Conservation (phyloP, 1,140 invertebrate genomes). For the Brachionus koreanus region DNA sequence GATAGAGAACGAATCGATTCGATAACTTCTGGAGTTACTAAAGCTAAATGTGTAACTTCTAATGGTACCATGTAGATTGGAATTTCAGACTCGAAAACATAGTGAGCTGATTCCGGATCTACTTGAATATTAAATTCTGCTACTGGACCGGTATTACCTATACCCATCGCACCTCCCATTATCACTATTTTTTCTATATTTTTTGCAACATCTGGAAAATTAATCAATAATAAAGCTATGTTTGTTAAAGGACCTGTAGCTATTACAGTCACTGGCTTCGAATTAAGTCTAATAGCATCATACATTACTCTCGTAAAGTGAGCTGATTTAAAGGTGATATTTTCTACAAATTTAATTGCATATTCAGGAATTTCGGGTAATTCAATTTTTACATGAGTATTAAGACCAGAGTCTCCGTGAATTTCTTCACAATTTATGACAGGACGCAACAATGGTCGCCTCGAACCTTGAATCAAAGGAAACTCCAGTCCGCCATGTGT, state of each 20-base stretch:
- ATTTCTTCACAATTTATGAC: slow-evolving; percentile 21
- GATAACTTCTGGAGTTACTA: not conserved
- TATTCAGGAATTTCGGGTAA: slow-evolving; percentile 28
- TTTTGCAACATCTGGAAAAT: slow-evolving; percentile 15
- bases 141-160: slow-evolving; percentile 31
- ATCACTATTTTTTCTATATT: slow-evolving; percentile 34
- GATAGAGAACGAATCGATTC: not conserved
- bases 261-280: slow-evolving; percentile 13
- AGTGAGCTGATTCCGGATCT: slow-evolving; percentile 36
- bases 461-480: slow-evolving; percentile 24
- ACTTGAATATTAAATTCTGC: slow-evolving; percentile 42
- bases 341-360: not conserved
- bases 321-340: not conserved
- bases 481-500: not conserved
- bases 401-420: slow-evolving; percentile 38
- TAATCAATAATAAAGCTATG: slow-evolving; percentile 22
- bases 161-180: slow-evolving; percentile 28
- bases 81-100: slow-evolving; percentile 33
- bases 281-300: not conserved
- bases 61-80: slow-evolving; percentile 43
- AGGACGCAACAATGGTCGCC: not conserved
- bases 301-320: slow-evolving; percentile 31
- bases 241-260: slow-evolving; percentile 41
- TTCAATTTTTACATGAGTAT: slow-evolving; percentile 26
- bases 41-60: slow-evolving; percentile 37